Evolutionary conservation across 2,888 invertebrate species (phyloP).

Genomic region (Agrotis puta): DNA sequence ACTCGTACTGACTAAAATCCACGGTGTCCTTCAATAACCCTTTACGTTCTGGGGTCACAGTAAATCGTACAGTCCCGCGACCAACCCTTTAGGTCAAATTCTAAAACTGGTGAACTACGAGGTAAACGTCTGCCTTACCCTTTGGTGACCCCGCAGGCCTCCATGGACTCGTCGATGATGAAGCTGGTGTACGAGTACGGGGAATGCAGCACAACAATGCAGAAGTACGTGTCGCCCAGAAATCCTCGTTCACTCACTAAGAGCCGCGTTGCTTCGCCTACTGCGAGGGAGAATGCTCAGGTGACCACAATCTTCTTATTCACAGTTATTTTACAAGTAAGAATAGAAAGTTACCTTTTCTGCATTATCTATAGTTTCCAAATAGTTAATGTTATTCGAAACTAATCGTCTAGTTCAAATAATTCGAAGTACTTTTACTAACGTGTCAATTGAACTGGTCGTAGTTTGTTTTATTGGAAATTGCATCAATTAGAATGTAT

Average conservation of each 20-base stretch:
- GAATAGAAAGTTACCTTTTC: not conserved
- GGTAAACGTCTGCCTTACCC: no score
- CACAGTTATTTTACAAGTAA: no score
- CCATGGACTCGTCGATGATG: not conserved
- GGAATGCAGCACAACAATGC: constrained; percentile 1
- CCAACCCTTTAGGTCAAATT: no score
- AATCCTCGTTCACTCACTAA: not conserved
- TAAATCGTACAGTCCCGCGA: no score
- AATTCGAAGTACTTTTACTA: not conserved
- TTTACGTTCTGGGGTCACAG: no score
- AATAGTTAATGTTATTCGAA: not conserved
- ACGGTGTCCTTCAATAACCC: no score
- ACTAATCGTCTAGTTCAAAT: not conserved
- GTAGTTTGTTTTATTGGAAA: not conserved
- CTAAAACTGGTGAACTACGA: no score
- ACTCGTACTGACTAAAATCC: no score
- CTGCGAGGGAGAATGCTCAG: not conserved
- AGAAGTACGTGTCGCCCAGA: not conserved
- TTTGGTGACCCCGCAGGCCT: not conserved
- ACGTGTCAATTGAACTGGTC: not conserved
- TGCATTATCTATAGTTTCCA: not conserved
- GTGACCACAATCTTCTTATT: not conserved
- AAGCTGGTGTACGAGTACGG: constrained; percentile 3
- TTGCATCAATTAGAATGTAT: not conserved
- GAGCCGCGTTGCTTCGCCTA: not conserved